A percentile compares a stretch with the other conserved stretches of the same genome.
Evolutionary conservation across 2,113 vertebrate species (phyloP).

Genomic region (Rhinichthys klamathensis): DNA sequence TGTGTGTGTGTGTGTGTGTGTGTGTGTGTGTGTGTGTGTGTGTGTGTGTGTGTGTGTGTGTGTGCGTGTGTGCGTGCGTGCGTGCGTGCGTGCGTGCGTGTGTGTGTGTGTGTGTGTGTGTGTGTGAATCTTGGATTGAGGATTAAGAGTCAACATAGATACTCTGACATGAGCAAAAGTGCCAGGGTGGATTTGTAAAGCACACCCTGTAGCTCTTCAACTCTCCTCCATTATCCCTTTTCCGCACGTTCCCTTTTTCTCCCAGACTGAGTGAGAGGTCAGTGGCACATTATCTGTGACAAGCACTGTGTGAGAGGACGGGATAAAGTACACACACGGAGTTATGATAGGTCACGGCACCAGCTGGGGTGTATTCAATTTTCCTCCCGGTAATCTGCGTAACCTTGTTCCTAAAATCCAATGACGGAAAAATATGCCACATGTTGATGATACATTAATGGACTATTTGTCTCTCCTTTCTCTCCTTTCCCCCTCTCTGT

Average conservation of each 20-base stretch:
- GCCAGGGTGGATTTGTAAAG: constrained; percentile 14
- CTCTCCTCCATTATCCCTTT: constrained; percentile 29
- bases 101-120: not conserved
- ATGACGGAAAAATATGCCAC: constrained; percentile 59
- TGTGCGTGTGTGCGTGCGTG: not conserved
- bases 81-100: not conserved
- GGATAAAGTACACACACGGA: constrained; percentile 44
- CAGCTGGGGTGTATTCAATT: constrained; percentile 65
- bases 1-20: too few relatives aligned
- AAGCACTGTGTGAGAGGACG: constrained; percentile 58
- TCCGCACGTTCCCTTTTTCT: constrained; percentile 37
- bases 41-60: not conserved
- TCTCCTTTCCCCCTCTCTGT: not conserved
- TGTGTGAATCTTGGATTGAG: not conserved
- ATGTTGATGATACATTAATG: constrained; percentile 28
- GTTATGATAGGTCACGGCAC: constrained; percentile 68
- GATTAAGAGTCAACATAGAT: constrained; percentile 19
- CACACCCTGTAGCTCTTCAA: constrained; percentile 10
- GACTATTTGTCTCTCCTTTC: constrained; percentile 42
- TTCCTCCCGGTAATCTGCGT: constrained; percentile 58
- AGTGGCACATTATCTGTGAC: constrained; percentile 64
- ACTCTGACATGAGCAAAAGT: constrained; percentile 34
- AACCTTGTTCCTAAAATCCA: constrained; percentile 63
- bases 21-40: too few relatives aligned
- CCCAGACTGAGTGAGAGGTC: constrained; percentile 45